phyloP scores from a whole-genome alignment of 2,888 invertebrate species.

The Trypoxylon attenuatum region DNA sequence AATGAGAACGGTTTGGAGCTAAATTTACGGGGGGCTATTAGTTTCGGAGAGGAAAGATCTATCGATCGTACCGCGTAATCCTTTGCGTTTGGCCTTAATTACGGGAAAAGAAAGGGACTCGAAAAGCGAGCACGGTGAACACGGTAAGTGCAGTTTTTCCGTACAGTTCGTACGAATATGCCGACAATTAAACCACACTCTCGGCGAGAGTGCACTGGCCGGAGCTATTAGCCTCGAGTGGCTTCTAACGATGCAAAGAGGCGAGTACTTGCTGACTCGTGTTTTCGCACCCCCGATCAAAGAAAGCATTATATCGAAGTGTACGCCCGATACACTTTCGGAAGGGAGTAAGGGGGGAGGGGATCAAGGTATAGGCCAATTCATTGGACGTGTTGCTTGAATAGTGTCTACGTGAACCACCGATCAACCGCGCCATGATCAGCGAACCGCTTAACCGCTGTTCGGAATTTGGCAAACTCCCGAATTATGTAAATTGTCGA shows the following conservation, averaged over 20 bases:
- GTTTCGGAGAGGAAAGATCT: too few species aligned
- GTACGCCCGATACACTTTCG: slow-evolving; percentile 33
- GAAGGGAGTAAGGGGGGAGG: too few species aligned
- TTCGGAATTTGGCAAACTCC: slow-evolving; percentile 28
- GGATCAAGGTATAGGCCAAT: too few species aligned
- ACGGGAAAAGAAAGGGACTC: too few species aligned
- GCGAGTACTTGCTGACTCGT: slow-evolving; percentile 45
- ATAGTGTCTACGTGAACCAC: slow-evolving; percentile 5
- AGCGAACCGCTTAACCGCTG: slow-evolving; percentile 44
- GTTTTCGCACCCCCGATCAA: slow-evolving; percentile 53
- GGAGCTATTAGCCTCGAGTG: slow-evolving; percentile 45
- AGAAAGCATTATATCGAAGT: slow-evolving; percentile 48
- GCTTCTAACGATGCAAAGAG: slow-evolving; percentile 46
- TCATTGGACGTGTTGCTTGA: slow-evolving; percentile 31
- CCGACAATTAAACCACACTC: slow-evolving; percentile 39
- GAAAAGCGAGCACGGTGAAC: too few species aligned
- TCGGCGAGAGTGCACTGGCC: slow-evolving; percentile 26
- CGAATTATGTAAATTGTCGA: too few species aligned
- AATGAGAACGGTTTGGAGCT: background rate
- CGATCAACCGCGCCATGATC: slow-evolving; percentile 30
- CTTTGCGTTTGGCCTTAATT: too few species aligned
- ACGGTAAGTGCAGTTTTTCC: too few species aligned
- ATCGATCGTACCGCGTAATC: too few species aligned
- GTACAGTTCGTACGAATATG: slow-evolving; percentile 21
- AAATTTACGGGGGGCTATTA: background rate